Evolutionary conservation across 2,797 vertebrate species (phyloP), one percentile per base, ranked within the genome.

Genomic region (Aulostomus chinensis): DNA sequence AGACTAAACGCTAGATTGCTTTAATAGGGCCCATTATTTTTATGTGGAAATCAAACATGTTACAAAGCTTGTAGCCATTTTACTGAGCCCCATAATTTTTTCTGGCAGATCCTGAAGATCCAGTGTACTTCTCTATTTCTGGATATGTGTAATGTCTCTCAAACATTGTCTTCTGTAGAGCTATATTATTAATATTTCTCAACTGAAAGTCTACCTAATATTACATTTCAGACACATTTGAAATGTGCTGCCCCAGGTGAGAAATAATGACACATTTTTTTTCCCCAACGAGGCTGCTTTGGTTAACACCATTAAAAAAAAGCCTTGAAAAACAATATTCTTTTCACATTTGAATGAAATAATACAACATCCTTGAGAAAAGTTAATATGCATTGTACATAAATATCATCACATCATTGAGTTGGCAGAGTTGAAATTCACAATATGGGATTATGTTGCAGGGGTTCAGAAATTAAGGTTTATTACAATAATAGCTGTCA

Each of bases 381-480:
- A 30, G 30, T 53, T 45, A 6, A 51, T 69, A 60, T 71, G 38
- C 38, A 30, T 42, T 60, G 65, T 57, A 71, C 38, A 14, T 12
- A 1, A 22, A 28, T 28, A 13, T 39, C 36, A 58, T 74, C 63
- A 64, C 49, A 55, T 74, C 57, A 72, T 35, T 40, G 30, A 34
- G 13, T 47, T 78, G 75, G 75, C 36, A 37, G 33, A 33, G 39
- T 25, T 28, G 13, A 60, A 46, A 50, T 43, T 18, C 56, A 52
- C 15, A 3, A 9, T 15, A 41, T 49, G 30, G 56, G 18, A 62
- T 71, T 29, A 14, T 64, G 67, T 32, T 18, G 15, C 34, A 37
- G 20, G 35, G 30, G 62, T 54, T 52, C 50, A 38, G 35, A 54
- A 48, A 53, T 64, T n/a, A 29, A 48, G 58, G 24, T 77, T 59